Evolutionary conservation across 2,113 vertebrate genomes (phyloP).

Genomic region (Centropristis striata): DNA sequence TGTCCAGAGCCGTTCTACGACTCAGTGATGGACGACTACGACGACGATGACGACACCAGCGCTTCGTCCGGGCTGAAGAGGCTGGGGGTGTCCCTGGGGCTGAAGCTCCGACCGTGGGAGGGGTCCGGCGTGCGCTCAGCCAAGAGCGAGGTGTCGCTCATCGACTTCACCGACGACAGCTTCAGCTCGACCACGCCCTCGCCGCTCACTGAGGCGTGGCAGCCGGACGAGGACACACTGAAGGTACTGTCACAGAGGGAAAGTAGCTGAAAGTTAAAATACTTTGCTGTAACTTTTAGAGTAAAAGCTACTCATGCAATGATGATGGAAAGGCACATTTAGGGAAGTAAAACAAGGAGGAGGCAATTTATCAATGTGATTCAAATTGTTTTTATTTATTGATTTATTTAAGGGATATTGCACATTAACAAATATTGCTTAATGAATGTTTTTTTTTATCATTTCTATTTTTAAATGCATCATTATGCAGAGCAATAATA

Average conservation of each 20-base stretch:
- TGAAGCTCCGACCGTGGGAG: conserved; percentile 90
- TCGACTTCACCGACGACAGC: conserved; percentile 94
- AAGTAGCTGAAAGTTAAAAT: neutral
- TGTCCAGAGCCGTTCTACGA: conserved; percentile 91
- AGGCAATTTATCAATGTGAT: too few relatives aligned
- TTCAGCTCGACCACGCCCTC: conserved; percentile 85
- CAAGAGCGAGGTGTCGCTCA: conserved; percentile 90
- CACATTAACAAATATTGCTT: too few relatives aligned
- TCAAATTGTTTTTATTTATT: too few relatives aligned
- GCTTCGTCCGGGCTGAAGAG: conserved; percentile 85
- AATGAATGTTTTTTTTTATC: too few relatives aligned
- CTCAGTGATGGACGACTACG: conserved; percentile 91
- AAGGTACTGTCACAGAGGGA: conserved; percentile 57
- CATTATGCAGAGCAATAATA: too few relatives aligned
- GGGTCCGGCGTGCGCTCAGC: conserved; percentile 62
- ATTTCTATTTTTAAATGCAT: too few relatives aligned
- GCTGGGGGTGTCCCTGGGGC: conserved; percentile 88
- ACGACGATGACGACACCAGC: conserved; percentile 73
- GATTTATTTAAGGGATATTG: too few relatives aligned
- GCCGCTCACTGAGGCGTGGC: conserved; percentile 84
- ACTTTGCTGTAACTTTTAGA: neutral
- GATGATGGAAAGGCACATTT: neutral
- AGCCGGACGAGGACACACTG: conserved; percentile 83
- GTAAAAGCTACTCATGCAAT: neutral
- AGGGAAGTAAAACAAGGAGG: neutral